Percentiles rank a stretch among this genome's conserved stretches.
Conservation (phyloP, 2,888 invertebrate genomes). For the Graphium colonna region DNA sequence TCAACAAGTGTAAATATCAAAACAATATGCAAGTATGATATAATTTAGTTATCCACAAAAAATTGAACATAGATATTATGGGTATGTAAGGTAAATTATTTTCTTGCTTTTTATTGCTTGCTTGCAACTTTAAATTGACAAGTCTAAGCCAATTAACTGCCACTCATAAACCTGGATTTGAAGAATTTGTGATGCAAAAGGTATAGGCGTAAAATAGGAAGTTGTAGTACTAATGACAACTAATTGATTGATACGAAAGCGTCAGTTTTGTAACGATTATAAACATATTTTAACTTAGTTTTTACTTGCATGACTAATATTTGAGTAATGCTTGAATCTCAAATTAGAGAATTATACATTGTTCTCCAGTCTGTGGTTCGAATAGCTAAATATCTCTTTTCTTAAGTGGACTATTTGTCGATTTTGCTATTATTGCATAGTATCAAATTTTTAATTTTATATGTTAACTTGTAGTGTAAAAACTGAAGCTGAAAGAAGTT, state of each 20-base stretch:
- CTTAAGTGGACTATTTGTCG: constrained; percentile 4
- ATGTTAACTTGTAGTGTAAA: constrained; percentile 59
- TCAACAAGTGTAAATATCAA: constrained; percentile 35
- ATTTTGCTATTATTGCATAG: background rate
- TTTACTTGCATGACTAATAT: too few species aligned
- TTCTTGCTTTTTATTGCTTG: constrained; percentile 2
- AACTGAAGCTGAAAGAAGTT: constrained; percentile 48
- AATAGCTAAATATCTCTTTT: constrained; percentile 7
- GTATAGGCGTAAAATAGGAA: constrained; percentile 4
- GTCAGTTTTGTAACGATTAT: too few species aligned
- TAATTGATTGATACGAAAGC: too few species aligned
- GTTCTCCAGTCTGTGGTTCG: too few species aligned
- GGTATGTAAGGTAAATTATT: constrained; percentile 44
- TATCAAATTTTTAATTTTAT: constrained; percentile 32
- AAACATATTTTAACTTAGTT: too few species aligned
- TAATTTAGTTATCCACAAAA: constrained; percentile 5
- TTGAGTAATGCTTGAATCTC: too few species aligned
- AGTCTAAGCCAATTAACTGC: constrained; percentile 19
- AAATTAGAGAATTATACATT: too few species aligned
- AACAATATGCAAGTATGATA: constrained; percentile 5
- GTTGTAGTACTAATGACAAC: too few species aligned
- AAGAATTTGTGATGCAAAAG: background rate
- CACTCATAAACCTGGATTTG: constrained; percentile 14
- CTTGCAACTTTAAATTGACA: constrained; percentile 8
- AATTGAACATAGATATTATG: constrained; percentile 42